Evolutionary conservation across 2,113 vertebrate genomes (phyloP).

Genomic region (Tringa solitaria): DNA sequence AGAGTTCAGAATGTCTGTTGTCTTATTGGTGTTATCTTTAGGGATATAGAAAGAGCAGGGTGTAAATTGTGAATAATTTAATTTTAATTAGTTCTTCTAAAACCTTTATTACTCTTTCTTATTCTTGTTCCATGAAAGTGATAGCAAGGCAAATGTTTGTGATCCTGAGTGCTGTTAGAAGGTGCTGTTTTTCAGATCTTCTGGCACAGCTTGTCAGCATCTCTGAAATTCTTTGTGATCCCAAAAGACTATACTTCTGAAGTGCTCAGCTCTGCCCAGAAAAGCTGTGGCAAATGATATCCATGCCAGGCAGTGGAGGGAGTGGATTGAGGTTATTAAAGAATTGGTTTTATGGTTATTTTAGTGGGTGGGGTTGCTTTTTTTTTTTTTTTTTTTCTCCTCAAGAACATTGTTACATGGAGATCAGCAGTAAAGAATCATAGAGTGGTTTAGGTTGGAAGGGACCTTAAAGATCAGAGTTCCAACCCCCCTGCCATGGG

Average conservation of each 20-base stretch:
- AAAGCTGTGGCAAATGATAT: not conserved
- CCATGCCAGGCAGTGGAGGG: not conserved
- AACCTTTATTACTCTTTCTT: not conserved
- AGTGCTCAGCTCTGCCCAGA: not conserved
- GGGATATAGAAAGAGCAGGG: not conserved
- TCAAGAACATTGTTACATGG: not conserved
- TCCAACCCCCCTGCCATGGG: not conserved
- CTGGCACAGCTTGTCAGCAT: not conserved
- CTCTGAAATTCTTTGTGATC: not conserved
- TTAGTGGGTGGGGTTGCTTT: not conserved
- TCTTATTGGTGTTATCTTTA: not conserved
- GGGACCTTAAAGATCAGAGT: not conserved
- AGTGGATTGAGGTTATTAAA: not conserved
- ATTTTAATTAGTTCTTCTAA: constrained; percentile 50
- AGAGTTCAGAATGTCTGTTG: not conserved
- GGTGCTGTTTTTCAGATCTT: not conserved
- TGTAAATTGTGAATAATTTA: constrained; percentile 23
- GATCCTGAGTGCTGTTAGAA: not conserved
- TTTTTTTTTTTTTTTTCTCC: no score
- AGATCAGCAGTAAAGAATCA: not conserved
- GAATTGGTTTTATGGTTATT: not conserved
- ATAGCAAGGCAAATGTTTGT: not conserved
- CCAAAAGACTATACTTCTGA: not conserved
- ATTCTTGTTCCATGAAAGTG: not conserved
- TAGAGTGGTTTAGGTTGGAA: not conserved